Conservation (phyloP, 2,113 vertebrate genomes). For the Corythoichthys haematopterus region DNA sequence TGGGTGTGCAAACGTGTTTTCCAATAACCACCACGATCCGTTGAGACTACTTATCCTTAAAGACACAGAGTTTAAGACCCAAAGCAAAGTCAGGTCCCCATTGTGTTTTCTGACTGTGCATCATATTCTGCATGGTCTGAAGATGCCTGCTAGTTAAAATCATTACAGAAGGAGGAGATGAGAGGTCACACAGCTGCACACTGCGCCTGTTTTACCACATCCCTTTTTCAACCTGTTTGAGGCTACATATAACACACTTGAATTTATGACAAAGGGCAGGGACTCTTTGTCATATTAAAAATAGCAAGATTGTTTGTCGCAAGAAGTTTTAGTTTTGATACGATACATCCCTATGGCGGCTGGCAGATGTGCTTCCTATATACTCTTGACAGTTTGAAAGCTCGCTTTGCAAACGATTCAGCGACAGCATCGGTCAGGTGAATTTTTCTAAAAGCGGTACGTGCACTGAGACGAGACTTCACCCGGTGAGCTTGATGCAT, state of each 20-base stretch:
- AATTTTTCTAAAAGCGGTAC: no score
- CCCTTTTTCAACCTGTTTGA: slow-evolving; percentile 11
- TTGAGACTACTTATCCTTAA: slow-evolving; percentile 9
- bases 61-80: slow-evolving; percentile 27
- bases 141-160: slow-evolving; percentile 20
- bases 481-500: no score
- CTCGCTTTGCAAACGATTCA: no score
- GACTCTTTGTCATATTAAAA: neutral
- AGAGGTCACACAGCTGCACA: slow-evolving; percentile 45
- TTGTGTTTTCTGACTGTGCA: slow-evolving; percentile 6
- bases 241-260: no score
- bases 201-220: slow-evolving; percentile 8
- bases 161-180: slow-evolving; percentile 33
- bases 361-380: no score
- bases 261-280: neutral
- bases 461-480: no score
- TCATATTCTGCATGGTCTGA: slow-evolving; percentile 7
- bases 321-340: no score
- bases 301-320: neutral
- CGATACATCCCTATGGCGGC: no score
- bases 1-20: neutral
- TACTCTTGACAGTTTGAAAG: no score
- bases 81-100: slow-evolving; percentile 15
- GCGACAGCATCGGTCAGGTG: no score
- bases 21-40: slow-evolving; percentile 14